These are phyloP conservation scores for Clarias fuscus DNA, from an alignment of 2,797 vertebrate species.

Conservation along the genomic window DNA sequence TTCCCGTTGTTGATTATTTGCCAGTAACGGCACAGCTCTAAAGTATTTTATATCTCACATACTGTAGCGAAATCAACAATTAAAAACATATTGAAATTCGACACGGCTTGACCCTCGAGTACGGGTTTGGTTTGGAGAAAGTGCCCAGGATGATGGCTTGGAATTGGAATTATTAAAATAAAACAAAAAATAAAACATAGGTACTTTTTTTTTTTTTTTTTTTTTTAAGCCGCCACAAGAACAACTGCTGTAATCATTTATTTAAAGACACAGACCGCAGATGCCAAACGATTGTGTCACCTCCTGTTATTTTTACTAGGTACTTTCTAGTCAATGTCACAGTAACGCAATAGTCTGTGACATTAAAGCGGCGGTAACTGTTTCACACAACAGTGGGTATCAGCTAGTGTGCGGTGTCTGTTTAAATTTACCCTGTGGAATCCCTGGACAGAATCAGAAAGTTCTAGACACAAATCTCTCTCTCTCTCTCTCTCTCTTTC, in stretches of 20 bases:
- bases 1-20: background rate
- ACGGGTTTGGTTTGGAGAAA: background rate
- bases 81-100: background rate
- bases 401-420: background rate
- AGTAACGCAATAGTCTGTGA: background rate
- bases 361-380: background rate
- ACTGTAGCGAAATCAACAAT: background rate
- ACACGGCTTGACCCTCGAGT: too few species aligned
- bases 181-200: too few species aligned
- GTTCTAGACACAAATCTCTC: background rate
- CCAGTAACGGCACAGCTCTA: background rate
- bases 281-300: background rate
- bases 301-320: background rate
- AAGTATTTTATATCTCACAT: background rate
- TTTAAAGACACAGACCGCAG: background rate
- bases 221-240: background rate
- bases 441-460: conserved; percentile 7
- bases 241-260: background rate
- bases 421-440: conserved; percentile 33
- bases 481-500: too few species aligned
- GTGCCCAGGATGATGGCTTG: background rate
- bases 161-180: background rate
- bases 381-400: background rate
- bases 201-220: too few species aligned
- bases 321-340: background rate